These are phyloP conservation scores for Drosophila buzzatii DNA, from an alignment of 2,888 invertebrate genomes.

Conservation along the genomic window DNA sequence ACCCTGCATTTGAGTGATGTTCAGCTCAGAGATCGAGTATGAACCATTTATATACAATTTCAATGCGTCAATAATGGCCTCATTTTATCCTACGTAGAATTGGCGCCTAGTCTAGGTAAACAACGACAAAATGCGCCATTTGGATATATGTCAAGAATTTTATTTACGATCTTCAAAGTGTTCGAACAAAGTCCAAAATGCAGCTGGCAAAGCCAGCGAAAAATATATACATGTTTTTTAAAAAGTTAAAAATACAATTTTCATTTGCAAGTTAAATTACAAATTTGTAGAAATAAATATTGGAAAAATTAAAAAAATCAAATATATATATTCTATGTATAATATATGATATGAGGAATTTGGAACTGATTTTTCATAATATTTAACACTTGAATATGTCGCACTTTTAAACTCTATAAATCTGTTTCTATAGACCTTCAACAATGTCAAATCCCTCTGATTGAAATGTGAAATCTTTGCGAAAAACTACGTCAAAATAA, in stretches of 20 bases:
- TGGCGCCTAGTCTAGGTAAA: conserved; percentile 12
- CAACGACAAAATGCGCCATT: conserved; percentile 44
- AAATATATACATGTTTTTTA: conserved; percentile 2
- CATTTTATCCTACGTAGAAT: conserved; percentile 14
- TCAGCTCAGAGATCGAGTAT: background rate
- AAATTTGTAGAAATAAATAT: background rate
- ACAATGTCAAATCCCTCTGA: conserved; percentile 7
- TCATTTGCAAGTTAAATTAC: background rate
- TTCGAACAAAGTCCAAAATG: conserved; percentile 61
- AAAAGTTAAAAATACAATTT: conserved; percentile 35
- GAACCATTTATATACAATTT: conserved; percentile 1
- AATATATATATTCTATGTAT: background rate
- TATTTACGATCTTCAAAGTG: conserved; percentile 36
- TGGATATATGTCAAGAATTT: conserved; percentile 65
- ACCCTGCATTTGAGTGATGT: background rate
- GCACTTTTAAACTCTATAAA: too few species aligned
- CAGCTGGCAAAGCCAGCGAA: conserved; percentile 42
- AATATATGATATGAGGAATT: background rate
- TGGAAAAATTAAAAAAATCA: background rate
- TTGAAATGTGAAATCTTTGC: conserved; percentile 46
- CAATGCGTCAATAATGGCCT: conserved; percentile 49
- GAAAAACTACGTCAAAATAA: conserved; percentile 50
- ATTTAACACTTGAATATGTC: too few species aligned
- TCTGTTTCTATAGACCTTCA: conserved; percentile 7
- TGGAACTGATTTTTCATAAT: too few species aligned